Percentiles rank a stretch among this genome's conserved stretches.
These are phyloP conservation scores for Pteruthius melanotis DNA, from an alignment of 2,113 vertebrate genomes.

Conservation along the genomic window DNA sequence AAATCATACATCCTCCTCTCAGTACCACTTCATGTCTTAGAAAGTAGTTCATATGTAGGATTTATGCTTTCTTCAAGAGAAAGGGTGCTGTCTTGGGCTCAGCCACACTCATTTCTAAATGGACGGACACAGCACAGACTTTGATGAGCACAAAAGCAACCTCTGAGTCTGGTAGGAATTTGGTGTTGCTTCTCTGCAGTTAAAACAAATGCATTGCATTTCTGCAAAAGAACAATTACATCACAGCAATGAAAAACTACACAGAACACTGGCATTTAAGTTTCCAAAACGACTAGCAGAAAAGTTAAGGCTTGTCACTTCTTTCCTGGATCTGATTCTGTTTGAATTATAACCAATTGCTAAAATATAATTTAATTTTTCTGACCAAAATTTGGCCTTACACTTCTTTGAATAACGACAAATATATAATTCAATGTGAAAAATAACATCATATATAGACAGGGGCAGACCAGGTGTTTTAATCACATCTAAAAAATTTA, in stretches of 20 bases:
- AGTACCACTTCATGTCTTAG: not conserved
- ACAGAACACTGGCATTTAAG: not conserved
- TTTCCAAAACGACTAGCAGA: not conserved
- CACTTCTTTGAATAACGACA: not conserved
- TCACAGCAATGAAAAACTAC: not conserved
- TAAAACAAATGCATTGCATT: not conserved
- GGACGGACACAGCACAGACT: not conserved
- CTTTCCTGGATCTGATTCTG: not conserved
- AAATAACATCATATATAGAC: not conserved
- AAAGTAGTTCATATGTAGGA: not conserved
- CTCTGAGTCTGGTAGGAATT: conserved; percentile 8
- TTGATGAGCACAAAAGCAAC: not conserved
- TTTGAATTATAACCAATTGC: not conserved
- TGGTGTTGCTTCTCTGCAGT: not conserved
- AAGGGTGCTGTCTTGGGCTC: not conserved
- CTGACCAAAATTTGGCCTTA: not conserved
- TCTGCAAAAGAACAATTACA: conserved; percentile 2
- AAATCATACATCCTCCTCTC: not conserved
- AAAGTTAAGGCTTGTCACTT: not conserved
- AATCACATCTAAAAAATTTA: not conserved
- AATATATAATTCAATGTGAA: not conserved
- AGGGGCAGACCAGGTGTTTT: not conserved
- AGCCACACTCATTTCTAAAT: not conserved
- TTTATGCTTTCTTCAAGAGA: not conserved
- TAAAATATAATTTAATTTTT: not conserved